These are phyloP conservation scores for Bilobella aurantiaca DNA, from an alignment of 1,140 invertebrate genomes.

Conservation along the genomic window DNA sequence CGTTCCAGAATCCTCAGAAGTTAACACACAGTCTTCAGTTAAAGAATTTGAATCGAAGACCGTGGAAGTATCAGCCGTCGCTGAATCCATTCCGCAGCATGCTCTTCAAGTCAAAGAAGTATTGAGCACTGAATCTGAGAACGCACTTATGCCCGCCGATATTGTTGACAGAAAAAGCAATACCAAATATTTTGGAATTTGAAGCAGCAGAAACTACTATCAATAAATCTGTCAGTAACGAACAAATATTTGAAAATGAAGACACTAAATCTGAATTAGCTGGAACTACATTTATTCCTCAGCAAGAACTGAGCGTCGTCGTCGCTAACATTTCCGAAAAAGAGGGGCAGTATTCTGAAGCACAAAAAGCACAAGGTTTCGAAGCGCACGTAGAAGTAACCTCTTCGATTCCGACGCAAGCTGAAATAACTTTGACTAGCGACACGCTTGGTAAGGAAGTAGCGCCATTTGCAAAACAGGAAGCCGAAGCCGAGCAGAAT, in stretches of 20 bases:
- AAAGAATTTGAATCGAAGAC: background rate
- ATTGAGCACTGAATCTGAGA: background rate
- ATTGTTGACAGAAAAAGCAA: background rate
- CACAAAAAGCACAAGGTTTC: background rate
- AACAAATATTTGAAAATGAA: background rate
- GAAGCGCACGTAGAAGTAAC: background rate
- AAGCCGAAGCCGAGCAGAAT: background rate
- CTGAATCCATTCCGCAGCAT: background rate
- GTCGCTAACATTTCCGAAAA: background rate
- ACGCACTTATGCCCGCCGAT: background rate
- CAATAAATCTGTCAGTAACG: background rate
- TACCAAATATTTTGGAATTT: background rate
- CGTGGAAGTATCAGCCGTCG: background rate
- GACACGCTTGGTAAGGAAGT: background rate
- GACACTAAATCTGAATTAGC: background rate
- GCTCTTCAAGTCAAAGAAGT: background rate
- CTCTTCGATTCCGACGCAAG: background rate
- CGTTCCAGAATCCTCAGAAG: background rate
- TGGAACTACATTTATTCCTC: background rate
- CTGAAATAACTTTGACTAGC: background rate
- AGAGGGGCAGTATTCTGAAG: background rate
- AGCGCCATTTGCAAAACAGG: background rate
- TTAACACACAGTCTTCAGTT: background rate
- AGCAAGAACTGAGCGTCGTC: too few relatives aligned
- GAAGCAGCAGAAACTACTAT: background rate